Conservation (phyloP, 2,888 invertebrate genomes). For the Platerodrilus igneus region DNA sequence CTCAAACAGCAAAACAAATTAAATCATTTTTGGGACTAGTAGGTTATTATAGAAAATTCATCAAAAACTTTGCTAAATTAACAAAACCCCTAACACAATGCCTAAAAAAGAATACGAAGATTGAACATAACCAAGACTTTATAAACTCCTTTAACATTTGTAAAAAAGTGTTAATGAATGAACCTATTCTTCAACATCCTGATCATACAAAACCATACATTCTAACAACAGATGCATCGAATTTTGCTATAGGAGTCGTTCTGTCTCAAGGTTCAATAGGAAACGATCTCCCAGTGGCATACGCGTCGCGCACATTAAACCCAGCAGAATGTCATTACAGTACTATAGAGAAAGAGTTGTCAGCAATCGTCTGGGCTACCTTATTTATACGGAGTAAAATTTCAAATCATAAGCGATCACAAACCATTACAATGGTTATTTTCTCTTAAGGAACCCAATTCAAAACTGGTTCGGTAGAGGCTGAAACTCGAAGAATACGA, state of each 20-base stretch:
- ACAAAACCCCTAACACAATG: conserved; percentile 33
- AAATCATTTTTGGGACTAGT: conserved; percentile 33
- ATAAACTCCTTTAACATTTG: conserved; percentile 4
- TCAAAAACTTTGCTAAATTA: conserved; percentile 24
- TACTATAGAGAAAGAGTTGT: conserved; percentile 29
- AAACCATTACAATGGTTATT: conserved; percentile 14
- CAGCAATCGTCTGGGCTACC: conserved; percentile 21
- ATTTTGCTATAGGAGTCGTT: conserved; percentile 33
- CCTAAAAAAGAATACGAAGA: conserved; percentile 28
- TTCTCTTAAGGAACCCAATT: no score
- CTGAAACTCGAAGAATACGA: conserved; percentile 30
- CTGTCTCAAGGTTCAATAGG: conserved; percentile 33
- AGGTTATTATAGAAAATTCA: conserved; percentile 34
- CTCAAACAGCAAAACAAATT: conserved; percentile 28
- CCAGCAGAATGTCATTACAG: conserved; percentile 32
- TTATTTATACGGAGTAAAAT: conserved; percentile 24
- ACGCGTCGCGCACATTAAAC: conserved; percentile 34
- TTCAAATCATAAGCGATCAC: conserved; percentile 23
- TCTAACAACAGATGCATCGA: conserved; percentile 36
- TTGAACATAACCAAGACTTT: not conserved
- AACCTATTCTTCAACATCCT: conserved; percentile 38
- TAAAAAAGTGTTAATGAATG: conserved; percentile 8
- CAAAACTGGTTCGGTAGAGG: conserved; percentile 16
- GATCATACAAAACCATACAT: conserved; percentile 36
- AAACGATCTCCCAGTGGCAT: conserved; percentile 31